Conservation (phyloP, 2,113 vertebrate genomes). For the Scatophagus argus region DNA sequence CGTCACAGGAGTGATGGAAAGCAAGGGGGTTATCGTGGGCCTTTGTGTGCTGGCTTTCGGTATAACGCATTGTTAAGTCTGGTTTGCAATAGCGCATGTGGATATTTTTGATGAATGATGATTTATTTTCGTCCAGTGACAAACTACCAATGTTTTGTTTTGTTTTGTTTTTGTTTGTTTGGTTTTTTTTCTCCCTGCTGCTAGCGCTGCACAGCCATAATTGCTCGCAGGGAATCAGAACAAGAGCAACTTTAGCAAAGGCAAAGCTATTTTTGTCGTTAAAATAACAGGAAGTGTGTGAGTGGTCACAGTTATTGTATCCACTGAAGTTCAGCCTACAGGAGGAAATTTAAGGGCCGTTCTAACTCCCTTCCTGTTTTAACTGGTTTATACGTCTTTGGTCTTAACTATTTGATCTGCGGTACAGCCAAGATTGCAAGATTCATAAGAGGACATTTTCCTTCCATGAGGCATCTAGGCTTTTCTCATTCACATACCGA, state of each 20-base stretch:
- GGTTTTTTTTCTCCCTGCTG: slow-evolving; percentile 1
- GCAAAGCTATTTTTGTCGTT: slow-evolving; percentile 62
- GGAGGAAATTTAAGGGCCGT: slow-evolving; percentile 6
- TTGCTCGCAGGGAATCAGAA: slow-evolving; percentile 21
- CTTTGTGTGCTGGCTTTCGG: slow-evolving; percentile 97
- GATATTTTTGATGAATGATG: background rate
- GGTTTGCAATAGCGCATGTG: background rate
- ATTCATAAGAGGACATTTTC: slow-evolving; percentile 1
- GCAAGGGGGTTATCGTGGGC: slow-evolving; percentile 99
- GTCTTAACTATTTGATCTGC: slow-evolving; percentile 28
- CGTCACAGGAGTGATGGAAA: slow-evolving; percentile 96
- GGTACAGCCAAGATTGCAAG: background rate
- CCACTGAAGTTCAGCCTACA: slow-evolving; percentile 2
- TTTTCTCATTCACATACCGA: background rate
- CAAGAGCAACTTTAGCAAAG: slow-evolving; percentile 38
- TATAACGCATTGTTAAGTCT: slow-evolving; percentile 67
- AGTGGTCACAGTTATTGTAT: slow-evolving; percentile 30
- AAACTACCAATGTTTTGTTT: background rate
- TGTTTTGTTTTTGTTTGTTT: background rate
- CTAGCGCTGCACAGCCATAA: background rate
- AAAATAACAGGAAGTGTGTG: slow-evolving; percentile 73
- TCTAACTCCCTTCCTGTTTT: background rate
- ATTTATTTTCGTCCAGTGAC: background rate
- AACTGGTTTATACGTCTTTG: slow-evolving; percentile 13
- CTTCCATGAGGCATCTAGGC: background rate